Evolutionary conservation across 2,113 vertebrate genomes (phyloP).

Genomic region (Oncorhynchus kisutch): DNA sequence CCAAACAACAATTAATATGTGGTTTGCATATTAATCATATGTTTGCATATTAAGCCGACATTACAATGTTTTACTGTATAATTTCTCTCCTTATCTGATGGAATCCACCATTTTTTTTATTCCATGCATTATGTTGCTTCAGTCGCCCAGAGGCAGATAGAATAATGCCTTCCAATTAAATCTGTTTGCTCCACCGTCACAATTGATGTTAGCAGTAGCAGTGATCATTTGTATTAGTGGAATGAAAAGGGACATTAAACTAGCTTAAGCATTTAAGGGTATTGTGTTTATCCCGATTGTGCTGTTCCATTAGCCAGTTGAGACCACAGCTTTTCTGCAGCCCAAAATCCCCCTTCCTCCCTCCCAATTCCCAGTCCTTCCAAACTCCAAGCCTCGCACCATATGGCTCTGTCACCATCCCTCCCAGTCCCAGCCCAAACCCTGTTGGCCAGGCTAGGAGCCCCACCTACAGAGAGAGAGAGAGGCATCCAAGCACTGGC

Average conservation of each 20-base stretch:
- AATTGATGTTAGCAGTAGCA: conserved; percentile 58
- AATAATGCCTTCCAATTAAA: conserved; percentile 49
- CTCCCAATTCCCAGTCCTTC: conserved; percentile 10
- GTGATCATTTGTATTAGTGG: conserved; percentile 59
- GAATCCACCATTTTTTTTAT: conserved; percentile 34
- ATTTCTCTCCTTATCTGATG: conserved; percentile 47
- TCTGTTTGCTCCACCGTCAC: conserved; percentile 50
- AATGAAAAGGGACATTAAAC: conserved; percentile 62
- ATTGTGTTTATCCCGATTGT: conserved; percentile 56
- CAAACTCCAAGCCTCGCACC: conserved; percentile 13
- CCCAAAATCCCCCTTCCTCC: conserved; percentile 25
- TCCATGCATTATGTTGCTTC: conserved; percentile 22
- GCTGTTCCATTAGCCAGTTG: conserved; percentile 30
- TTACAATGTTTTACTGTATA: conserved; percentile 45
- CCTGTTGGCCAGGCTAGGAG: not conserved
- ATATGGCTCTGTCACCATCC: not conserved
- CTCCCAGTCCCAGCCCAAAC: not conserved
- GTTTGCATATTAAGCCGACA: conserved; percentile 38
- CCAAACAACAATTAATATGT: not conserved
- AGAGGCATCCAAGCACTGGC: conserved; percentile 15
- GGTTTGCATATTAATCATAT: not conserved
- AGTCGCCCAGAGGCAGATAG: conserved; percentile 36
- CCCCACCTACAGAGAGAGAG: conserved; percentile 13
- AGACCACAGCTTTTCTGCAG: conserved; percentile 31
- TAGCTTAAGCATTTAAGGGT: conserved; percentile 39